These are phyloP conservation scores for Trichonephila clavipes DNA, from an alignment of 1,140 invertebrate species.

Conservation along the genomic window DNA sequence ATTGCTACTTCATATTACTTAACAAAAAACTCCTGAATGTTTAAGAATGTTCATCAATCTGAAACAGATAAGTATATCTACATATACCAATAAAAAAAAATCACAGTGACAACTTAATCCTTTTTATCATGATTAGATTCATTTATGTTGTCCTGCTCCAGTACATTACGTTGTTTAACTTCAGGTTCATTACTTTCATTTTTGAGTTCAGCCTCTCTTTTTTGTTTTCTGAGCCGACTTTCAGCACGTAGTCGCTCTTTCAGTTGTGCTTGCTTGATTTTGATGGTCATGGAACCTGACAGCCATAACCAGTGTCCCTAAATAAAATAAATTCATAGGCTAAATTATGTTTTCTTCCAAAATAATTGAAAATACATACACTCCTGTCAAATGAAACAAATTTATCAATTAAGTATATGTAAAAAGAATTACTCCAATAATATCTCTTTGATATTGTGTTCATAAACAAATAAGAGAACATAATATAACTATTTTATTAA, in stretches of 20 bases:
- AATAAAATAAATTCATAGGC: conserved; percentile 63
- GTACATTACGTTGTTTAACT: neutral
- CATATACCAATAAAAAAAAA: conserved; percentile 34
- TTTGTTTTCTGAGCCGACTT: conserved; percentile 53
- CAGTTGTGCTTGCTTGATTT: conserved; percentile 86
- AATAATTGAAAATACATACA: no score
- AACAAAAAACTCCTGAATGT: neutral
- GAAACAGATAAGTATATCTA: conserved; percentile 13
- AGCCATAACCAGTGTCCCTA: conserved; percentile 92
- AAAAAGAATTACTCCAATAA: no score
- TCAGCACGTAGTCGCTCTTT: conserved; percentile 55
- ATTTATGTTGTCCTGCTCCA: neutral
- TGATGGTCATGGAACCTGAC: conserved; percentile 91
- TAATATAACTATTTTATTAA: no score
- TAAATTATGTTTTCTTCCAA: no score
- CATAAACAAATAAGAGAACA: no score
- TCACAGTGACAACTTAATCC: conserved; percentile 5
- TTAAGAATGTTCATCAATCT: neutral
- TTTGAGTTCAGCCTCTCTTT: conserved; percentile 21
- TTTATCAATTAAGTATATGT: no score
- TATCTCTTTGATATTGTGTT: no score
- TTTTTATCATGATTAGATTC: conserved; percentile 46
- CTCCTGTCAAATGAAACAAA: no score
- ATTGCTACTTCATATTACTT: neutral
- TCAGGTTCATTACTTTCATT: neutral